These are phyloP conservation scores for Acronicta alni DNA, from an alignment of 2,888 invertebrate genomes.

Conservation along the genomic window DNA sequence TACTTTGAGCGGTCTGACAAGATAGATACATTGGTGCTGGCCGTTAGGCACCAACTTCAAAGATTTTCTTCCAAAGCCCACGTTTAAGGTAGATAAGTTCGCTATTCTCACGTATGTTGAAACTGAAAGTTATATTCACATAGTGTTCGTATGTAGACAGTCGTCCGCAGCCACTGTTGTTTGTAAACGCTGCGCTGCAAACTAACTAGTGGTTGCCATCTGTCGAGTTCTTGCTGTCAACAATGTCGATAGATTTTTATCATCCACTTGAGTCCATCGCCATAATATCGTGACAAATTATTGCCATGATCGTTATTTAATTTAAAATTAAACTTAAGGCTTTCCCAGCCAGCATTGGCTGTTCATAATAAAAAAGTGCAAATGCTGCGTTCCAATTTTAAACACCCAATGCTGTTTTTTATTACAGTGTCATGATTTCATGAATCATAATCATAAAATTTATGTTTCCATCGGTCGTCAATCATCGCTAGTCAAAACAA, in stretches of 20 bases:
- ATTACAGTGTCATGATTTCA: conserved; percentile 42
- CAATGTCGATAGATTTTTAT: conserved; percentile 58
- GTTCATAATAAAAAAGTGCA: conserved; percentile 23
- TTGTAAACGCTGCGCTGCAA: conserved; percentile 79
- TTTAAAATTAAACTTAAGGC: conserved; percentile 18
- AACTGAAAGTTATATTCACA: conserved; percentile 73
- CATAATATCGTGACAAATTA: background rate
- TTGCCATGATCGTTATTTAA: background rate
- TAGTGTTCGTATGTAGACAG: conserved; percentile 72
- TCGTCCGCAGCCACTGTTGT: conserved; percentile 76
- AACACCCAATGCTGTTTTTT: conserved; percentile 31
- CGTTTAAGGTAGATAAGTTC: conserved; percentile 41
- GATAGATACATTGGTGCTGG: conserved; percentile 22
- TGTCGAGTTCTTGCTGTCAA: conserved; percentile 60
- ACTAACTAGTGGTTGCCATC: conserved; percentile 66
- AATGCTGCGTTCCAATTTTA: conserved; percentile 31
- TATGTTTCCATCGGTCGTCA: conserved; percentile 46
- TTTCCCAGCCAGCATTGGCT: background rate
- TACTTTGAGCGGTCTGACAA: conserved; percentile 36
- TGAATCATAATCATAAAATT: conserved; percentile 39
- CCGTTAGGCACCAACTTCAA: conserved; percentile 21
- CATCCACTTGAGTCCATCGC: background rate
- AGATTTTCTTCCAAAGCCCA: conserved; percentile 27
- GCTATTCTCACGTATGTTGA: conserved; percentile 53
- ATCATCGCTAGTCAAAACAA: conserved; percentile 42